Base-by-base conservation (phyloP, 2,797 vertebrate species). In the Pelodytes ibericus region DNA sequence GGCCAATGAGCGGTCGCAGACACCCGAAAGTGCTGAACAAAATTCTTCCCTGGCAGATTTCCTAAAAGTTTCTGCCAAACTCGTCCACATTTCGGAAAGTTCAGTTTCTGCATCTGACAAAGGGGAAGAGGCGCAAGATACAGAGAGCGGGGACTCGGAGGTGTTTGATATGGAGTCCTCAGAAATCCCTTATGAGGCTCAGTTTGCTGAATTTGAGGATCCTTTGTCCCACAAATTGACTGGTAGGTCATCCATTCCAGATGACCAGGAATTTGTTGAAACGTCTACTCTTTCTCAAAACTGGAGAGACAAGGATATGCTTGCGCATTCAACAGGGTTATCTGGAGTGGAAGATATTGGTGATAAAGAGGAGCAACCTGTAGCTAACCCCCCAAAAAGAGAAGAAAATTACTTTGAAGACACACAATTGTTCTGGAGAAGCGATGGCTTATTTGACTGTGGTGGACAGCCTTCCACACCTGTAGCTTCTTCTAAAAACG, bases 21-120 rank as follows among this genome's bases (percentile, higher is more conserved):
- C 61, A 49, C 59, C 41, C 3, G 47, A 0, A 18, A 81, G 68
- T n/a, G 9, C 3, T 30, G 80, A 8, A 18, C 80, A 83, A 13
- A 72, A 51, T 1, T 53, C 72, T 1, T 87, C 84, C 0, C 77
- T 83, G 31, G 56, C 63, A 29, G 88, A 84, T 60, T 91, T 92
- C 74, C 88, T 81, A 64, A 87, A 86, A 56, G 89, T 49, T 3
- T 80, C 84, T 1, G 90, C 89, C 0, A n/a, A 80, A 56, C 41
- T 75, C 30, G 66, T 85, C 1, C 71, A 83, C 22, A 57, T 90
- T 24, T 90, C 36, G 0, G 67, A 79, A 72, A 85, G 84, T 60
- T 85, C 86, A 0, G 0, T 11, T 41, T 89, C 88, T 30, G 75
- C 68, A 6, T 81, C 68, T 0, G 81, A 83, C 30, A 53, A 44